Conservation (phyloP, 2,113 vertebrate genomes). For the Pelobates fuscus region DNA sequence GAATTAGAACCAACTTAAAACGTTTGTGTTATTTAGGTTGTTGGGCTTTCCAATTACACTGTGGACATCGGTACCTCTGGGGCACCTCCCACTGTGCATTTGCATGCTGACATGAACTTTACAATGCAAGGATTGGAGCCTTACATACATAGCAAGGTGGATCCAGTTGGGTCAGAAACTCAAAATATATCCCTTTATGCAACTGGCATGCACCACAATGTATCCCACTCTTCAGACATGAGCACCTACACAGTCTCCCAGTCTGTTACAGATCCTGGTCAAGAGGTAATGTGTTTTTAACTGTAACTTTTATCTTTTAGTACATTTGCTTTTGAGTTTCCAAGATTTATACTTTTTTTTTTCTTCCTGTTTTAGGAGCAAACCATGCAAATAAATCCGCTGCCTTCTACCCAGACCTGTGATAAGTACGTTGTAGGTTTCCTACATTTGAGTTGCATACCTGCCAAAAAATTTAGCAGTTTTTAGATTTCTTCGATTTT, state of each 20-base stretch:
- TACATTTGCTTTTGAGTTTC: too few species aligned
- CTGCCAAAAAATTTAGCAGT: too few species aligned
- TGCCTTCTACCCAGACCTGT: constrained; percentile 71
- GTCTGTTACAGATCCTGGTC: constrained; percentile 58
- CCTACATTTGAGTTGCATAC: too few species aligned
- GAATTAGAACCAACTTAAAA: too few species aligned
- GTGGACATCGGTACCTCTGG: constrained; percentile 65
- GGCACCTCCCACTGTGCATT: constrained; percentile 65
- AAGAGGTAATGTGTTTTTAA: constrained; percentile 63
- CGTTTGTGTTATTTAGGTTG: constrained; percentile 54
- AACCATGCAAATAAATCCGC: constrained; percentile 74
- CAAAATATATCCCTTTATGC: constrained; percentile 62
- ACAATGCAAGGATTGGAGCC: constrained; percentile 59
- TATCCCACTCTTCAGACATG: constrained; percentile 57
- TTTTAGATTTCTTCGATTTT: too few species aligned
- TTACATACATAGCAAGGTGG: constrained; percentile 65
- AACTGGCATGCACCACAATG: constrained; percentile 54
- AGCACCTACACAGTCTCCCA: constrained; percentile 54
- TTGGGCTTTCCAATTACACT: constrained; percentile 63
- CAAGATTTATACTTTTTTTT: too few species aligned
- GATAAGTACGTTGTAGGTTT: constrained; percentile 85
- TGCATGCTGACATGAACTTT: constrained; percentile 61
- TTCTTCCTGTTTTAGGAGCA: constrained; percentile 72
- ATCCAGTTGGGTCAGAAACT: constrained; percentile 54
- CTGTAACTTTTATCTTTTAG: too few species aligned